Percentiles rank a stretch among this genome's conserved stretches.
These are phyloP conservation scores for Smutsia temminckii DNA, from an alignment of 2,797 vertebrate species.

Conservation along the genomic window DNA sequence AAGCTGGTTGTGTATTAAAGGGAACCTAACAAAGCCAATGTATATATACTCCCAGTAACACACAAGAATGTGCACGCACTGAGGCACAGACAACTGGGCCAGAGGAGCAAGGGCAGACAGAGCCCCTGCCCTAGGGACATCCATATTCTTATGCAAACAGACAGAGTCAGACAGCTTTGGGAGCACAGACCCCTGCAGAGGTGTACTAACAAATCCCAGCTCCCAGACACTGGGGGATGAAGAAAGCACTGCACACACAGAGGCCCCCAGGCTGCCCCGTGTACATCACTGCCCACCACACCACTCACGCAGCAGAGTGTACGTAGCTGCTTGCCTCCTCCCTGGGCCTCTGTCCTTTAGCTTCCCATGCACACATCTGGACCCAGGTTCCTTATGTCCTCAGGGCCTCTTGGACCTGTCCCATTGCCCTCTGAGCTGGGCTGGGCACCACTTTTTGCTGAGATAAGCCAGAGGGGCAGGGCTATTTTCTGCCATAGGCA, in stretches of 20 bases:
- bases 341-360: background rate
- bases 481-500: slow-evolving; percentile 52
- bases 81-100: background rate
- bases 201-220: background rate
- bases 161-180: background rate
- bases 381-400: background rate
- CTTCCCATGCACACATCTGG: background rate
- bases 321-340: background rate
- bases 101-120: background rate
- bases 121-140: background rate
- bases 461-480: slow-evolving; percentile 61
- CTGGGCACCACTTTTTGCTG: slow-evolving; percentile 46
- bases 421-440: slow-evolving; percentile 70
- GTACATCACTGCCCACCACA: accelerated
- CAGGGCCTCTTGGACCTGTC: background rate
- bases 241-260: background rate
- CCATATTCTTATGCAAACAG: background rate
- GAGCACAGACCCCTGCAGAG: background rate
- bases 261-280: background rate
- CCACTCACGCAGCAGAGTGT: background rate
- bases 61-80: background rate
- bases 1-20: too few species aligned
- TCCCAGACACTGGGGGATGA: background rate
- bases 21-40: too few species aligned
- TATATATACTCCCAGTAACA: too few species aligned